Base-by-base conservation (phyloP, 92 coral and sea anemone genomes). In the Hydrozoanthus gracilis region DNA sequence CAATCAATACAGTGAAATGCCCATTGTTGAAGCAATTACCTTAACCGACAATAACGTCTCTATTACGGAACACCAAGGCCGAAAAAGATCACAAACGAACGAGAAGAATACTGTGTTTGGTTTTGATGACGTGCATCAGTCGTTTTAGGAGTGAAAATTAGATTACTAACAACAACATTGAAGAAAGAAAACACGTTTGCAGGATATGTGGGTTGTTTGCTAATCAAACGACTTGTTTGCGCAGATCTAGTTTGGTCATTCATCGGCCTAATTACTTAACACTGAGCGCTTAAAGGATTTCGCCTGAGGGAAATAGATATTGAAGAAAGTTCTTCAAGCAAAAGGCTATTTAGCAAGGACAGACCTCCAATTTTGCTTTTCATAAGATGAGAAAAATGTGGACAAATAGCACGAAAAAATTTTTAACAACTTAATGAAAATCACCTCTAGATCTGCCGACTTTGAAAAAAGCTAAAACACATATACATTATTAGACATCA, bases 171-270 rank as follows among this genome's bases (percentile, higher is more conserved):
- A 13, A 46, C 18, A 79, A 16, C 35, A 58, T 13, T 46, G 72
- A 64, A 79, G 44, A 61, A 60, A 13, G 4, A 62, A 56, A 44
- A 16, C 9, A 78, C 61, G 0, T 45, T 5, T n/a, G 8, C 44
- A 4, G 46, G 65, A 4, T 9, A 16, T 48, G 46, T 80, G 60
- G 74, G 73, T 45, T 48, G 44, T 64, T 5, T 47, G 54, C n/a
- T 51, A 62, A 18, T 64, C 66, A 65, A 65, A 49, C 74, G 49
- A 45, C 18, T 80, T 65, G 20, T 15, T 62, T 49, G 58, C 85
- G 85, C 61, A 80, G 85, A 64, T 64, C 85, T 80, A 27, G 39
- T 27, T 80, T 80, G 62, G 61, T 80, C 85, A 64, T 56, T 80
- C 85, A 80, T 64, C 85, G 48, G 6, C 5, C 47, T 62, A 20